Evolutionary conservation across 2,113 vertebrate genomes (phyloP).

Genomic region (Myotis yumanensis): DNA sequence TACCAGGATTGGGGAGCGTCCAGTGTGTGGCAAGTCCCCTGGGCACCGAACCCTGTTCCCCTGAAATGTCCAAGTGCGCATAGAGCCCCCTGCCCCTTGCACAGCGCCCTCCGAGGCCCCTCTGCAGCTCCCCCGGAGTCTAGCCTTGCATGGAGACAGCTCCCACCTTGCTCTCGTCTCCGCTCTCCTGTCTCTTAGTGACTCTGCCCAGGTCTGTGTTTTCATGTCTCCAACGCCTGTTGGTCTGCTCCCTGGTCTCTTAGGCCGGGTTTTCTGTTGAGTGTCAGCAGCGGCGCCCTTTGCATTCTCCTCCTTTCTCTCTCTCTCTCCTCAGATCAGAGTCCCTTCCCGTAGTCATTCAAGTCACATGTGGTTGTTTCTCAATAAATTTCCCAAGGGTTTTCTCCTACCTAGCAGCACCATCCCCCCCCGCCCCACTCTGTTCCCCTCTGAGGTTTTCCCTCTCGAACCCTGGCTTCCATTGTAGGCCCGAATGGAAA

Average conservation of each 20-base stretch:
- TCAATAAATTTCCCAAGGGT: not conserved
- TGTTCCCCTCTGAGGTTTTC: not conserved
- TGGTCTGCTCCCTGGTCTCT: not conserved
- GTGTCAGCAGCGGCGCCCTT: not conserved
- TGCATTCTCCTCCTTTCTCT: not conserved
- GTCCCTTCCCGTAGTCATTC: not conserved
- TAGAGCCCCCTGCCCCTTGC: not conserved
- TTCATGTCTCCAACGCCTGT: not conserved
- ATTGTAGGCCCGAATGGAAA: not conserved
- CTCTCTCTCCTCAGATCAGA: not conserved
- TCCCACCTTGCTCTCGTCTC: not conserved
- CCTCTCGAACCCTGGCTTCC: not conserved
- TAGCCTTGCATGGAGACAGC: not conserved
- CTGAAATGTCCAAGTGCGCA: not conserved
- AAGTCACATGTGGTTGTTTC: slow-evolving; percentile 3
- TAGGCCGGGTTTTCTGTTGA: not conserved
- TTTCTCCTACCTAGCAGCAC: not conserved
- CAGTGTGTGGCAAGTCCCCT: too few species aligned
- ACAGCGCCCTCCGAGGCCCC: not conserved
- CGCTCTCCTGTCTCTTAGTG: not conserved
- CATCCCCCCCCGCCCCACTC: fast-evolving
- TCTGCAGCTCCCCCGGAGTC: not conserved
- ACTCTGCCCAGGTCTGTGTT: not conserved
- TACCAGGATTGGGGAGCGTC: not conserved
- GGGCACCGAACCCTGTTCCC: not conserved